Percentiles rank a stretch among this genome's conserved stretches.
phyloP scores from a whole-genome alignment of 2,797 vertebrate genomes.

The Spea hammondii region DNA sequence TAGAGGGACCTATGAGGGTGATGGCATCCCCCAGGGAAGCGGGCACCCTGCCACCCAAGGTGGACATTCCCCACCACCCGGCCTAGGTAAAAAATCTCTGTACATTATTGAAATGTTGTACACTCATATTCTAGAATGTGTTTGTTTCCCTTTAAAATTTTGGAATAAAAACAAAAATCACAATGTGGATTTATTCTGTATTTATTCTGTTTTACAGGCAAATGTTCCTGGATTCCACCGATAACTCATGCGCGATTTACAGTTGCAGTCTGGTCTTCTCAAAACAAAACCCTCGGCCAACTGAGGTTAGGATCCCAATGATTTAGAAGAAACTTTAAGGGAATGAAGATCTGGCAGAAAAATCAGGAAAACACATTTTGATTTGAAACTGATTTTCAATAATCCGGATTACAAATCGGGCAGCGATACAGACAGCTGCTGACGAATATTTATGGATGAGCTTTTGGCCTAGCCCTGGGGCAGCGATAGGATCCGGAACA shows the following conservation, averaged over 20 bases:
- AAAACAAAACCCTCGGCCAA: too few relatives aligned
- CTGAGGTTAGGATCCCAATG: too few relatives aligned
- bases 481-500: constrained; percentile 3
- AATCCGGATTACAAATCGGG: background rate
- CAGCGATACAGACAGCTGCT: background rate
- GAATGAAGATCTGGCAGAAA: background rate
- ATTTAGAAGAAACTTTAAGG: background rate
- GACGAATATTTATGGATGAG: background rate
- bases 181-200: background rate
- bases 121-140: too few relatives aligned
- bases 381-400: background rate
- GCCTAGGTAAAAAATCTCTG: too few relatives aligned
- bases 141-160: too few relatives aligned
- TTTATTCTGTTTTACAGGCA: background rate
- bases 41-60: too few relatives aligned
- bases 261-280: background rate
- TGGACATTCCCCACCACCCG: too few relatives aligned
- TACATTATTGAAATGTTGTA: too few relatives aligned
- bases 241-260: background rate
- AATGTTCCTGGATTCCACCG: background rate
- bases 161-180: too few relatives aligned
- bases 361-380: too few relatives aligned
- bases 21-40: too few relatives aligned
- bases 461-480: background rate
- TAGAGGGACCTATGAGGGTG: too few relatives aligned